These are phyloP conservation scores for Drosophila miranda DNA, from an alignment of 1,140 invertebrate species.

Conservation along the genomic window DNA sequence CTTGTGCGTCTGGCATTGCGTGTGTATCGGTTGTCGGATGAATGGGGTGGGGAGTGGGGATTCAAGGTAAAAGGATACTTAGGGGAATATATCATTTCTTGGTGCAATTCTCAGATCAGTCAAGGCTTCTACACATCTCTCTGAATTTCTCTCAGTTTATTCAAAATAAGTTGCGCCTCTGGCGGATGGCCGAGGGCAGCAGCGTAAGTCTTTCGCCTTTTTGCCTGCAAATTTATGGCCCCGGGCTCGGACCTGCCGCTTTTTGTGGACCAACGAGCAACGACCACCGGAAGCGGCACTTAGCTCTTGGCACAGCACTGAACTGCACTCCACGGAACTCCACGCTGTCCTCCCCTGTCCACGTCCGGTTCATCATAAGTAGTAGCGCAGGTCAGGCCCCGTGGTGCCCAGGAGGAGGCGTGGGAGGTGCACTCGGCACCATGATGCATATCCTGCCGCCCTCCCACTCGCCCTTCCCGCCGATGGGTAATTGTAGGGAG, in stretches of 20 bases:
- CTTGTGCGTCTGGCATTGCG: too few species aligned
- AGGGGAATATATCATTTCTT: too few species aligned
- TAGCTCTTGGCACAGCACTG: constrained; percentile 67
- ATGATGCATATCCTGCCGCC: constrained; percentile 4
- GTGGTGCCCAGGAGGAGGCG: constrained; percentile 19
- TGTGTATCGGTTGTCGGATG: too few species aligned
- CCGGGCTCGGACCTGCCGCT: constrained; percentile 44
- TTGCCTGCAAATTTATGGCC: constrained; percentile 52
- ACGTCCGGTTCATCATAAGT: constrained; percentile 45
- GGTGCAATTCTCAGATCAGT: too few species aligned
- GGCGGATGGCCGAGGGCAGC: constrained; percentile 2
- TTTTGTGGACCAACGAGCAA: constrained; percentile 60
- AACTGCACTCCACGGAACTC: constrained; percentile 12
- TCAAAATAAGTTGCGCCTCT: constrained; percentile 1
- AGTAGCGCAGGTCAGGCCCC: constrained; percentile 9
- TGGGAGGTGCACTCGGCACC: constrained; percentile 6
- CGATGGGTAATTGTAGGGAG: constrained; percentile 47
- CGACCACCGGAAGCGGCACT: constrained; percentile 73
- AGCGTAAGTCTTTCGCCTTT: constrained; percentile 57
- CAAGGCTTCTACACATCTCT: too few species aligned
- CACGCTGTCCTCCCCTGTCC: constrained; percentile 15
- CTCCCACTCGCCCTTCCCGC: neutral
- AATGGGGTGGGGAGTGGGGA: too few species aligned
- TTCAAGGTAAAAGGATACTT: too few species aligned
- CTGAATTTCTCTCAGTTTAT: constrained; percentile 20